phyloP scores from a whole-genome alignment of 2,113 vertebrate species.

The Amia ocellicauda region DNA sequence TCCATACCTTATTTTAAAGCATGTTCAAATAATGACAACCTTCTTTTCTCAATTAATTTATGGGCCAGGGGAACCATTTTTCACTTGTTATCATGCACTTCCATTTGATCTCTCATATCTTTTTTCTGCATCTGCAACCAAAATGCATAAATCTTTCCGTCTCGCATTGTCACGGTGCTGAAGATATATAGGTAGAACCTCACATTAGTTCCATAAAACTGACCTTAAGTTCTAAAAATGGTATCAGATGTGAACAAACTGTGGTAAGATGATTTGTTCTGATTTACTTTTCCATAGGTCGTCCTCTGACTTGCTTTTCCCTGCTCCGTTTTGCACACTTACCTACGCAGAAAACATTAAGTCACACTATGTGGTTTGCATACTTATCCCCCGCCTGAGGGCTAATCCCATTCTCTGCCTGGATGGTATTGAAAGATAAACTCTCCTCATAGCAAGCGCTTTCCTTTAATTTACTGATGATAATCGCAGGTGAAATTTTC shows the following conservation, averaged over 20 bases:
- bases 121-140: slow-evolving; percentile 81
- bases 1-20: slow-evolving; percentile 86
- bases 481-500: slow-evolving; percentile 10
- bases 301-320: slow-evolving; percentile 8
- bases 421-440: slow-evolving; percentile 15
- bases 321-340: slow-evolving; percentile 1
- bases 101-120: slow-evolving; percentile 89
- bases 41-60: slow-evolving; percentile 90
- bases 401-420: slow-evolving; percentile 15
- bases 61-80: slow-evolving; percentile 77
- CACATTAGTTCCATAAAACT: slow-evolving; percentile 79
- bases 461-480: slow-evolving; percentile 10
- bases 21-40: slow-evolving; percentile 89
- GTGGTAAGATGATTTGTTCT: slow-evolving; percentile 76
- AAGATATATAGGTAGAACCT: slow-evolving; percentile 79
- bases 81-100: slow-evolving; percentile 86
- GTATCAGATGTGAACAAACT: slow-evolving; percentile 80
- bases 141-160: slow-evolving; percentile 87
- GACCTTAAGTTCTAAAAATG: slow-evolving; percentile 83
- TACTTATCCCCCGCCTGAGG: slow-evolving; percentile 7
- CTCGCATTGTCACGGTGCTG: slow-evolving; percentile 71
- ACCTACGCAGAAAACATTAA: slow-evolving; percentile 5
- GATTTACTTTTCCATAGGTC: slow-evolving; percentile 65
- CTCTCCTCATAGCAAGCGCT: slow-evolving; percentile 8
- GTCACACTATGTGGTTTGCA: not conserved